Base-by-base conservation (phyloP, 2,113 vertebrate genomes). In the Pogona vitticeps region DNA sequence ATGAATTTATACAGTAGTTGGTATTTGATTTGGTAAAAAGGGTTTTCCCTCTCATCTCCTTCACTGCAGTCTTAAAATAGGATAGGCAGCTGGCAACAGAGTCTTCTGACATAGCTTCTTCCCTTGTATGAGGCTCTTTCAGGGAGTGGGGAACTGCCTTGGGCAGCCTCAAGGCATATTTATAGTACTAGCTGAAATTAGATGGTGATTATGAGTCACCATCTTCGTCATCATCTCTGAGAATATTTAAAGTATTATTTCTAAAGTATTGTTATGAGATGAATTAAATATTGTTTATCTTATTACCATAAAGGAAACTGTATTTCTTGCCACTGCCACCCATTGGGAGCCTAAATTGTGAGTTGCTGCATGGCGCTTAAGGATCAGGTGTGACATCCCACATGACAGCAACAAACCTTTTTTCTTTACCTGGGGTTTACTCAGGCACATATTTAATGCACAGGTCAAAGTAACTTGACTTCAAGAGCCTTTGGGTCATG, bases 1-100 rank as follows among this genome's bases (percentile, higher is more conserved):
- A n/a, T n/a, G n/a, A n/a, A n/a, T n/a, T n/a, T n/a, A n/a, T n/a
- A n/a, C n/a, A n/a, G 36, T 0, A 65, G 33, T 75, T 31, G 23
- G 18, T 75, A 61, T 38, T 52, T 68, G 46, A 31, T 85, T 79
- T 58, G 46, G 4, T 12, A 42, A 46, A 81, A 63, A 72, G n/a
- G 14, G 28, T 63, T 80, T 3, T 21, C 31, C 31, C 40, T 52
- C 33, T 28, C 26, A 40, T 67, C 42, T 28, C 75, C 18, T 85
- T 85, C 42, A 20, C 63, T 85, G 61, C 72, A 56, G 42, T 56
- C 42, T 68, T 85, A 68, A 85, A 78, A 68, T 56, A 78, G 63
- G 52, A 77, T 36, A 46, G 70, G 78, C 33, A 85, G 84, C 76
- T 85, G 63, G 46, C 68, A 46, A 23, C 83, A 67, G n/a, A 85